phyloP scores from a whole-genome alignment of 2,797 vertebrate species.

The Melanotaenia pygmaea region DNA sequence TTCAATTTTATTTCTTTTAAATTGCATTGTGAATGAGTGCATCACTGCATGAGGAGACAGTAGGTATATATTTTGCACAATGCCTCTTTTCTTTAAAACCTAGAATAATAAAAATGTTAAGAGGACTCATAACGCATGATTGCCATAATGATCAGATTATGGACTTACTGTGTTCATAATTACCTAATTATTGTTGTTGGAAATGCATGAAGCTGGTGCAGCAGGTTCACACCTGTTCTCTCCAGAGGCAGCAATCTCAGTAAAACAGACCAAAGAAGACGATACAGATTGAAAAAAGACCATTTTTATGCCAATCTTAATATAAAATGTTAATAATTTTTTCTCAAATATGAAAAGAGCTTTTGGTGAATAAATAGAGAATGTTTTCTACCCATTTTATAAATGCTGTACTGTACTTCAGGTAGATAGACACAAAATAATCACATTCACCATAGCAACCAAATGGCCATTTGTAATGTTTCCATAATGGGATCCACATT shows the following conservation, averaged over 20 bases:
- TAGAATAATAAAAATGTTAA: not conserved
- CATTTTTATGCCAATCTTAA: too few relatives aligned
- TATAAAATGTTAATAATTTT: not conserved
- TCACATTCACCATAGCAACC: constrained; percentile 60
- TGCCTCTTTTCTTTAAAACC: not conserved
- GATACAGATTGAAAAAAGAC: constrained; percentile 9
- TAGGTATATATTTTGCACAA: not conserved
- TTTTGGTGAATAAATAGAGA: not conserved
- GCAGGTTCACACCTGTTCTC: constrained; percentile 39
- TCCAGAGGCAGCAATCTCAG: constrained; percentile 13
- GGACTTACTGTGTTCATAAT: constrained; percentile 24
- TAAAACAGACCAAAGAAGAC: not conserved
- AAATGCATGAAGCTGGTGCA: constrained; percentile 18
- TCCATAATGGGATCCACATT: constrained; percentile 30
- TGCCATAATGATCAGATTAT: not conserved
- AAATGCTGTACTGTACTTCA: constrained; percentile 27
- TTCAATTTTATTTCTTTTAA: too few relatives aligned
- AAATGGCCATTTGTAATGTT: constrained; percentile 37
- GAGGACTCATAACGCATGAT: not conserved
- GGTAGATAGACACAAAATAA: constrained; percentile 35
- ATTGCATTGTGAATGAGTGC: too few relatives aligned
- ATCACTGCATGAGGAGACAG: too few relatives aligned
- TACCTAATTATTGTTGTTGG: constrained; percentile 30
- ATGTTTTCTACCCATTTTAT: constrained; percentile 12
- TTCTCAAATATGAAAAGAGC: not conserved